Conservation (phyloP, 2,888 invertebrate genomes). For the Syrphus vitripennis region DNA sequence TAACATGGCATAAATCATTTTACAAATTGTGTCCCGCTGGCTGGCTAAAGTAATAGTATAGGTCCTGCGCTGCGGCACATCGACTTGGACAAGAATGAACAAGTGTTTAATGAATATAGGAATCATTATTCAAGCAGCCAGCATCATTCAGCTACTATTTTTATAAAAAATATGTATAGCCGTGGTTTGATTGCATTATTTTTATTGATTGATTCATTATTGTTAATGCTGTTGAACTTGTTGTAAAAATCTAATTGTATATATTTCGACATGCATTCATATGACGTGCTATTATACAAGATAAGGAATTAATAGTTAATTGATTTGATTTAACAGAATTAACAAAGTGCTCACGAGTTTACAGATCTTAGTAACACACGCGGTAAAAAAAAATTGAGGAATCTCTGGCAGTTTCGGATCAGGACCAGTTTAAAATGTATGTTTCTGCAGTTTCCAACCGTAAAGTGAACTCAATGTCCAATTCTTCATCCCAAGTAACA, state of each 20-base stretch:
- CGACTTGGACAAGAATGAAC: conserved; percentile 24
- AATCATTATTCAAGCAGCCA: conserved; percentile 41
- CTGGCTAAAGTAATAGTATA: not conserved
- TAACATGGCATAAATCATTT: conserved; percentile 55
- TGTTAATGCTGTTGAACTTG: conserved; percentile 14
- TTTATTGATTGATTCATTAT: conserved; percentile 40
- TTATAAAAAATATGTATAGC: too few species aligned
- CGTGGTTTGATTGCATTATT: conserved; percentile 39
- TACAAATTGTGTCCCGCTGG: conserved; percentile 28
- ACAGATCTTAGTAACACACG: too few species aligned
- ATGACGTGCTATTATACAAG: not conserved
- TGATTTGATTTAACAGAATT: not conserved
- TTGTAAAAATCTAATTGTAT: conserved; percentile 9
- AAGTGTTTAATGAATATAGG: conserved; percentile 59
- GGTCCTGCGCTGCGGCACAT: not conserved
- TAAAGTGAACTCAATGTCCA: too few species aligned
- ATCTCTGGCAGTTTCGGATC: too few species aligned
- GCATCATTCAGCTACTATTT: not conserved
- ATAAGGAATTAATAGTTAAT: not conserved
- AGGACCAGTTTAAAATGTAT: too few species aligned
- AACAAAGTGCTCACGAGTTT: too few species aligned
- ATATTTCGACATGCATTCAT: not conserved
- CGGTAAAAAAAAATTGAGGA: too few species aligned
- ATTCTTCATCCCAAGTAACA: too few species aligned
- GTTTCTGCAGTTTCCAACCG: too few species aligned